Percentiles rank a stretch among this genome's conserved stretches.
These are phyloP conservation scores for Homalodisca vitripennis DNA, from an alignment of 1,140 invertebrate species.

Conservation along the genomic window DNA sequence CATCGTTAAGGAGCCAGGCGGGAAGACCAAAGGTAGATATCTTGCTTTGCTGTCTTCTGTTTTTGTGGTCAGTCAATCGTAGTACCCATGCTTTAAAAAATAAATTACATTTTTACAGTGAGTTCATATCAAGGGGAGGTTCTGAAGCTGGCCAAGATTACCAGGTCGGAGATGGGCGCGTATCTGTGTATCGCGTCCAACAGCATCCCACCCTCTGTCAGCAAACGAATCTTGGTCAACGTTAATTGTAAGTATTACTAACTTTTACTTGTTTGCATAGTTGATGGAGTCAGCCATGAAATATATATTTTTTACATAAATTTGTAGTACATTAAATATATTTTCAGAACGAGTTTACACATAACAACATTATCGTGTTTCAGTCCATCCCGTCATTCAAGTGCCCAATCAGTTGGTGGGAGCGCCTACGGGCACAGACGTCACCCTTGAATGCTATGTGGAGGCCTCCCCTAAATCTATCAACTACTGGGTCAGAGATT, in stretches of 20 bases:
- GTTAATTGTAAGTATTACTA: slow-evolving; percentile 78
- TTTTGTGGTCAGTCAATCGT: too few species aligned
- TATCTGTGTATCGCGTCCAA: slow-evolving; percentile 78
- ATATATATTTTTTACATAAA: neutral
- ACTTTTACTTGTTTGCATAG: neutral
- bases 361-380: slow-evolving; percentile 17
- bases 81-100: too few species aligned
- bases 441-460: slow-evolving; percentile 84
- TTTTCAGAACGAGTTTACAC: neutral
- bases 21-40: slow-evolving; percentile 43
- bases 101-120: slow-evolving; percentile 54
- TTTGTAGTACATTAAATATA: neutral
- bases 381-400: slow-evolving; percentile 86
- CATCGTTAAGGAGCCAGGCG: slow-evolving; percentile 58
- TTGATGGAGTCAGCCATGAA: neutral
- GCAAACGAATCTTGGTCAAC: slow-evolving; percentile 77
- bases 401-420: slow-evolving; percentile 87
- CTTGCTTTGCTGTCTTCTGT: too few species aligned
- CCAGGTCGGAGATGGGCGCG: slow-evolving; percentile 81
- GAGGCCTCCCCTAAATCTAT: slow-evolving; percentile 87
- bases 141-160: slow-evolving; percentile 73
- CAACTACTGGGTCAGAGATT: slow-evolving; percentile 83
- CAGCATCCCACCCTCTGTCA: slow-evolving; percentile 77
- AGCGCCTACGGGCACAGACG: slow-evolving; percentile 81
- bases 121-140: slow-evolving; percentile 70